Base-by-base conservation (phyloP, 2,113 vertebrate genomes). In the Podarcis muralis region DNA sequence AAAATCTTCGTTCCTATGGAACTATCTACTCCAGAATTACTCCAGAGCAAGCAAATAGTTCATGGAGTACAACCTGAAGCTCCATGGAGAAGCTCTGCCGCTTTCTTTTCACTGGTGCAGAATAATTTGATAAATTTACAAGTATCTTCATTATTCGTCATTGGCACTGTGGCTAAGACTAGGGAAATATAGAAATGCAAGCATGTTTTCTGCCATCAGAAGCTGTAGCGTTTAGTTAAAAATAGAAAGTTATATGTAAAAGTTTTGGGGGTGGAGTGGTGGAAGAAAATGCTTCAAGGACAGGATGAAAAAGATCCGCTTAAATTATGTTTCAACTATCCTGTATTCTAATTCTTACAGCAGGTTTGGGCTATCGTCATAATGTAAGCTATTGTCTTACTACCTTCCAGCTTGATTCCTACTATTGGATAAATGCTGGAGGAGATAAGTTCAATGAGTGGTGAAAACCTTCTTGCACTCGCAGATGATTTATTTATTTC, bases 291-390 rank as follows among this genome's bases (percentile, higher is more conserved):
- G 77, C n/a, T 66, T 32, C 77, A 65, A 89, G 77, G 6, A 9
- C 30, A 5, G 83, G 74, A 15, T 27, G 11, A 35, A 77, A 74
- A 43, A 15, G 12, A 9, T 85, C 48, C 79, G 7, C 22, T 40
- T 53, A 25, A 25, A 23, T 43, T 90, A 3, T 0, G 32, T 87
- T 57, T 80, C 4, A 1, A 40, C 83, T 76, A 43, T 37, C 6
- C 35, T n/a, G 37, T 79, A 30, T 13, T 87, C 9, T 83, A 75
- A 43, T 7, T 32, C 76, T 0, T 3, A 37, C 72, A 79, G 22
- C 0, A 0, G 35, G 0, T 5, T 18, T 22, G 2, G 40, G 5
- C 30, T 20, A 62, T 35, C 7, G 22, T 7, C 8, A 48, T 5
- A 53, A 78, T 30, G 13, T 48, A 79, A 53, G 53, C n/a, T 57